phyloP scores from a whole-genome alignment of 2,888 invertebrate species.

The Eristalis arbustorum region DNA sequence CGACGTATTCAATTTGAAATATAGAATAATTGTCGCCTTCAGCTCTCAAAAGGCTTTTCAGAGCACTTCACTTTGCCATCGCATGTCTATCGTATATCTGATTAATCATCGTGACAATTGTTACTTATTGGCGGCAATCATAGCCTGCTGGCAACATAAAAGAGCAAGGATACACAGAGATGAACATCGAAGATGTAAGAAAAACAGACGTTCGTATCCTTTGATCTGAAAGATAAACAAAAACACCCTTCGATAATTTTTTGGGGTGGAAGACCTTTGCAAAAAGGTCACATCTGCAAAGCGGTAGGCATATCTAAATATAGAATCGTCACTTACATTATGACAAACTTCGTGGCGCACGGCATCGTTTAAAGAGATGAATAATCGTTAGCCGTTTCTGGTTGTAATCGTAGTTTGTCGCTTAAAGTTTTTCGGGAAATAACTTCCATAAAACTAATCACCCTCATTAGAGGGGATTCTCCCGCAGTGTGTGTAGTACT shows the following conservation, averaged over 20 bases:
- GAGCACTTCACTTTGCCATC: background rate
- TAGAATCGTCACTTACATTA: conserved; percentile 20
- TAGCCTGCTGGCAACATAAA: background rate
- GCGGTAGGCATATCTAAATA: conserved; percentile 19
- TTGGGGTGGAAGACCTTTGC: conserved; percentile 16
- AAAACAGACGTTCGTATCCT: conserved; percentile 4
- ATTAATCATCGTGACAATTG: background rate
- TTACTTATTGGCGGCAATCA: background rate
- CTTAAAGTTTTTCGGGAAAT: background rate
- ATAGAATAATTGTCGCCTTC: background rate
- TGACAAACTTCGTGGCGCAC: background rate
- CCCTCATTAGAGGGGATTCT: conserved; percentile 13
- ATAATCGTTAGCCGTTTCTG: background rate
- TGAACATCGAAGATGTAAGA: background rate
- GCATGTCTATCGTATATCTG: background rate
- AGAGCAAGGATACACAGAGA: background rate
- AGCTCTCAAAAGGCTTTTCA: background rate
- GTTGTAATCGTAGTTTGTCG: background rate
- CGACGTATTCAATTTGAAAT: background rate
- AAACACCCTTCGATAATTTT: conserved; percentile 2
- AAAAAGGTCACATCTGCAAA: conserved; percentile 31
- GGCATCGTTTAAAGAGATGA: background rate
- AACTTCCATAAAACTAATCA: conserved; percentile 26
- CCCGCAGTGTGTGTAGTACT: background rate
- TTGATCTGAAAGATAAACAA: conserved; percentile 20